Base-by-base conservation (phyloP, 2,888 invertebrate species). In the Myathropa florea region DNA sequence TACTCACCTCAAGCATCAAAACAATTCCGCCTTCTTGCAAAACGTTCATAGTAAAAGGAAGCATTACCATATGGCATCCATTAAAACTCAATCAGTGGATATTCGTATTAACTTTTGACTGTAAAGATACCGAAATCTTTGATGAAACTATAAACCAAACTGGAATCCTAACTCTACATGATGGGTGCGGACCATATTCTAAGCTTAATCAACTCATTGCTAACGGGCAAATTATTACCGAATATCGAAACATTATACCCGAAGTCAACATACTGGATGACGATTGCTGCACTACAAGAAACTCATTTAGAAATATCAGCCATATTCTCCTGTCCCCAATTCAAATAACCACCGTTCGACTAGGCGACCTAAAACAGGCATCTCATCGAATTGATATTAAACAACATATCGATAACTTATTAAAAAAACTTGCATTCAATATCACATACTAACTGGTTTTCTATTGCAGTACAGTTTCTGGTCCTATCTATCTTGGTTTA, bases 21-120 rank as follows among this genome's bases (percentile, higher is more conserved):
- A n/a, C n/a, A n/a, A n/a, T n/a, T n/a, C n/a, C n/a, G 12, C 14
- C 4, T 60, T 6, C 14, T 14, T 28, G 26, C 23, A n/a, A n/a
- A n/a, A n/a, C n/a, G n/a, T n/a, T n/a, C n/a, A n/a, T n/a, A n/a
- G n/a, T n/a, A n/a, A 26, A 33, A 73, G 36, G 18, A 55, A 28
- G 28, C 18, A 39, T 64, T 21, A 21, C 55, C 9, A 55, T 63
- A 59, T 63, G 53, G 55, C 64, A 75, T 63, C 28, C 64, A 23
- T 14, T 75, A 30, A 75, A 75, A 55, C 10, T 9, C 1, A 75
- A 64, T 64, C 53, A 64, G 18, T 64, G 64, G 64, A 75, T 75
- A 18, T 73, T 63, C 28, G 63, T 75, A 39, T 24, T 75, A 10
- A 64, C 57, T 21, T 55, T 75, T 21, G 55, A 55, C 30, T 75